Evolutionary conservation across 2,888 invertebrate genomes (phyloP), one percentile per base, ranked within the genome.

Genomic region (Parelbella ahira): DNA sequence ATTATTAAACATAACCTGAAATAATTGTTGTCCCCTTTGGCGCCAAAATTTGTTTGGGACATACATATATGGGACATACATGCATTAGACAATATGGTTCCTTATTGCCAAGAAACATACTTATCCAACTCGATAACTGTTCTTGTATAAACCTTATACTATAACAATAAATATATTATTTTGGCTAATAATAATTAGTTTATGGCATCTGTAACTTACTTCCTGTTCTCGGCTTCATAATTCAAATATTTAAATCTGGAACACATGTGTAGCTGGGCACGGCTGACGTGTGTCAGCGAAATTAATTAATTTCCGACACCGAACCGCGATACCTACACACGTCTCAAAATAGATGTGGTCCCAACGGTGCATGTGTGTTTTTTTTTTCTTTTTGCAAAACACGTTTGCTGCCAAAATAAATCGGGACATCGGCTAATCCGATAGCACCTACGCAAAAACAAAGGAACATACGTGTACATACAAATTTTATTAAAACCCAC

Each of bases 241-340:
- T 34, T 9, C 33, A 3, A 11, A 19, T 10, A 21, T 21, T 33
- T 12, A 33, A 21, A 12, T n/a, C 24, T 25, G 15, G 13, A 24
- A 34, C 34, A 25, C n/a, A n/a, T n/a, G n/a, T 12, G 15, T 6
- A 15, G 15, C 11, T 19, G 15, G 11, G 13, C 12, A 20, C 23
- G 10, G 23, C 24, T 39, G 24, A 19, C 39, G 32, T 32, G n/a
- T 32, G 39, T 39, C 39, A 12, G 12, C 23, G 6, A 39, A 25
- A 39, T 39, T 39, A 39, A 39, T 39, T 38, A 24, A 5, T 24
- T 25, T 28, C 19, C 19, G 24, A 39, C 19, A 25, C 11, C 24
- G 13, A 32, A 32, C 32, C 9, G 6, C 8, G 6, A n/a, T n/a
- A n/a, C n/a, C 7, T 21, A 10, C 8, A 32, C 19, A 19, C 12